Evolutionary conservation across 1,140 invertebrate species (phyloP).

Genomic region (Drosophila albomicans): DNA sequence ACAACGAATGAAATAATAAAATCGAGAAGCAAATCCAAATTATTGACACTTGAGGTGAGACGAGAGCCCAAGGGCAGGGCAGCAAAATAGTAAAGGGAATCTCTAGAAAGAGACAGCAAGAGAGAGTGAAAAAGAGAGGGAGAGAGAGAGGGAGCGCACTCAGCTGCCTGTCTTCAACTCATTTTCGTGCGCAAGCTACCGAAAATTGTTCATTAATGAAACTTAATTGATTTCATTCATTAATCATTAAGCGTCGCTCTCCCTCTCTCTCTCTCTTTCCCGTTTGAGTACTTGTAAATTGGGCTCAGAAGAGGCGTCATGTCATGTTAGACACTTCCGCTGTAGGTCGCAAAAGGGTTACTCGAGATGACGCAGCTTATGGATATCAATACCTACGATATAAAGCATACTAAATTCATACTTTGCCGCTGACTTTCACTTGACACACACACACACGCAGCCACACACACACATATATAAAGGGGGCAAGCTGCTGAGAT

Average conservation of each 20-base stretch:
- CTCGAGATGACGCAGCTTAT: slow-evolving; percentile 44
- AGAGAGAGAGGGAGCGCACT: slow-evolving; percentile 1
- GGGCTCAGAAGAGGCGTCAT: slow-evolving; percentile 16
- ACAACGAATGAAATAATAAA: slow-evolving; percentile 29
- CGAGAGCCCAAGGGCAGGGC: slow-evolving; percentile 32
- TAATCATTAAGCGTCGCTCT: slow-evolving; percentile 72
- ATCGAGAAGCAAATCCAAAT: slow-evolving; percentile 64
- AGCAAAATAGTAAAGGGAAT: slow-evolving; percentile 8
- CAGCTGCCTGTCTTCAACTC: slow-evolving; percentile 52
- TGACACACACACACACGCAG: slow-evolving; percentile 31
- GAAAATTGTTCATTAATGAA: slow-evolving; percentile 84
- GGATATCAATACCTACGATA: slow-evolving; percentile 13
- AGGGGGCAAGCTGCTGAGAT: slow-evolving; percentile 30
- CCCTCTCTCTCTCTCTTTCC: not conserved
- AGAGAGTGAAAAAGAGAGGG: not conserved
- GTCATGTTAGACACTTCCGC: slow-evolving; percentile 51
- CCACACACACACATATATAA: not conserved
- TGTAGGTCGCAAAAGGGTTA: slow-evolving; percentile 44
- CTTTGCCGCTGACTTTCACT: slow-evolving; percentile 53
- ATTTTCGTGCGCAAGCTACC: slow-evolving; percentile 55
- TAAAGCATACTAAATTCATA: slow-evolving; percentile 7
- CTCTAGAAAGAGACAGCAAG: not conserved
- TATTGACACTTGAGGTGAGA: slow-evolving; percentile 82
- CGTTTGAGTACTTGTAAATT: not conserved
- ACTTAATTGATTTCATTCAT: slow-evolving; percentile 84